Evolutionary conservation across 2,888 invertebrate species (phyloP), one percentile per base, ranked within the genome.

Genomic region (Tenthredo mesomela): DNA sequence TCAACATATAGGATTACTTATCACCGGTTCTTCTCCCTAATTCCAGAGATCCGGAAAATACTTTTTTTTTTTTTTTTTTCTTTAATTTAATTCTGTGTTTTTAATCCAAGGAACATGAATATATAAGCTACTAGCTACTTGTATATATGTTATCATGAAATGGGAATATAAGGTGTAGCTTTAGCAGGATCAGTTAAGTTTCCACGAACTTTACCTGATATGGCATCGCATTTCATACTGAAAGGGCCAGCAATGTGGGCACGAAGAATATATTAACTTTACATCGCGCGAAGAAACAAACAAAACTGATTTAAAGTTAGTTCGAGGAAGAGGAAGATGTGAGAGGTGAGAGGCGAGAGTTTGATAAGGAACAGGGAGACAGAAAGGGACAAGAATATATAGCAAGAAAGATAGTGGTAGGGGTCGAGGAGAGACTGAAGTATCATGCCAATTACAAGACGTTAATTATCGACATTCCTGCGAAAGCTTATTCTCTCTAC

Each of bases 1-100:
- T 91, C 91, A 90, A 87, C 88, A 87, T 33, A 33, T 84, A 87
- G 88, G 89, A 89, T 91, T 90, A 88, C 87, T 88, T 88, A 87
- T 33, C 50, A 5, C 18, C 50, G 88, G 88, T 87, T 87, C 88
- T 87, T 88, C 88, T 91, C 90, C 90, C 90, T 90, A 90, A 90
- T 89, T 90, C 88, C 33, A 10, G 61, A 61, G 21, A 61, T 29
- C 25, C 61, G 1, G 25, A 18, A 15, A 67, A 67, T 6, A 67
- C 67, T 61, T 12, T 40, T 15, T 43, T 43, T 21, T 40, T 33
- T 33, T 33, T 33, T 33, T 33, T 33, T 33, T 33, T 33, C 29
- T n/a, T 29, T 2, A 3, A 43, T 43, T 43, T 10, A n/a, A 73
- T 43, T 40, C n/a, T 10, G 6, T 33, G 33, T 67, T 25, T 33